These are phyloP conservation scores for Ranitomeya imitator DNA, from an alignment of 2,113 vertebrate genomes.

Conservation along the genomic window DNA sequence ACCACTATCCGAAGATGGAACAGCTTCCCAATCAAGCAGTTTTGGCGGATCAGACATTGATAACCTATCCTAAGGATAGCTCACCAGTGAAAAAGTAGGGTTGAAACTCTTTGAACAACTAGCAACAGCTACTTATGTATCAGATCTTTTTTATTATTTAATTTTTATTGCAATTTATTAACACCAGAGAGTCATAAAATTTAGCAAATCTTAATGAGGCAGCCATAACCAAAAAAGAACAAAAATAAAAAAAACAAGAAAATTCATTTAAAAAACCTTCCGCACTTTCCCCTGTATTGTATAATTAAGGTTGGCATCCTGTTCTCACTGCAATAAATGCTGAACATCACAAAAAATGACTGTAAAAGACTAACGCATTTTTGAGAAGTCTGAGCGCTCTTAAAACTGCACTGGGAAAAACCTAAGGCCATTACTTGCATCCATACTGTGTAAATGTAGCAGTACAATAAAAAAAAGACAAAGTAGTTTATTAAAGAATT, in stretches of 20 bases:
- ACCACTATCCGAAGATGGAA: no score
- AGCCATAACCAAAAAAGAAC: no score
- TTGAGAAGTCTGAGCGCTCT: not conserved
- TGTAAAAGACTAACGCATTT: not conserved
- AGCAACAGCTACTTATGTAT: no score
- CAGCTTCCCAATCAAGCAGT: no score
- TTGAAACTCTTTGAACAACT: no score
- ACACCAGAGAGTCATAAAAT: no score
- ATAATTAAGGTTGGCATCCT: not conserved
- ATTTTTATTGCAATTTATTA: not conserved
- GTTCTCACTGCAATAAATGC: not conserved
- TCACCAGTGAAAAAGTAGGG: no score
- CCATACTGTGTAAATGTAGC: slow-evolving; percentile 25
- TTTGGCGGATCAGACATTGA: no score
- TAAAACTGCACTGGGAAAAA: slow-evolving; percentile 18
- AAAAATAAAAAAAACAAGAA: no score
- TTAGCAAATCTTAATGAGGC: no score
- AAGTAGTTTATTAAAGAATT: slow-evolving; percentile 36
- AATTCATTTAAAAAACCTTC: not conserved
- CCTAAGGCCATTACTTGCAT: slow-evolving; percentile 41
- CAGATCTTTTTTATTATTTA: no score
- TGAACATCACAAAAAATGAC: not conserved
- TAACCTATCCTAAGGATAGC: no score
- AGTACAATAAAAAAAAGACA: slow-evolving; percentile 21
- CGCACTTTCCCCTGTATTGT: not conserved